Base-by-base conservation (phyloP, 1,140 invertebrate genomes). In the Diorhabda sublineata region DNA sequence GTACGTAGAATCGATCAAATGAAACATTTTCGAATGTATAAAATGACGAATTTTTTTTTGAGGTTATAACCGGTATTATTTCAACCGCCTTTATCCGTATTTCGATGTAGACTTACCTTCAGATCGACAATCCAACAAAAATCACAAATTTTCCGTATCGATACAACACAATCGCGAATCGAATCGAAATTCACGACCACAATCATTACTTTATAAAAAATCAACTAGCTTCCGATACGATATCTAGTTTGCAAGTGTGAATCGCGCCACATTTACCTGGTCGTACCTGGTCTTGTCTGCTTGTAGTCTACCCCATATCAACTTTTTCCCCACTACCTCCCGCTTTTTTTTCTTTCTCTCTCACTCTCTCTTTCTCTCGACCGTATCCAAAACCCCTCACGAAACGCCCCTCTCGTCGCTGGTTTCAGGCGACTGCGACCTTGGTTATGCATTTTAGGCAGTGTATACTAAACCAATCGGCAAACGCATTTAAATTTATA, bases 251-350 rank as follows among this genome's bases (percentile, higher is more conserved):
- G 52, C 64, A 65, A 65, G 64, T 65, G 64, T 42, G n/a, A 52
- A 58, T 56, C 47, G 56, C 47, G 47, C 56, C 47, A 65, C 47
- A 42, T 41, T 8, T 61, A 65, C 64, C 64, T 65, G 64, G 64
- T 65, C 64, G 42, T 65, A 65, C 64, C 64, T 65, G 64, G 64
- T 57, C 64, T 58, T 65, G 64, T 58, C 61, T 62, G 64, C 47
- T 7, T 58, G 8, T 58, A 44, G 64, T 65, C 64, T 65, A 62
- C 44, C 61, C 61, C 61, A 26, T 60, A 26, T 26, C n/a, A 8
- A 41, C 52, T 64, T 64, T 45, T 26, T 26, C 26, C 26, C 26
- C 11, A 42, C 42, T 42, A 56, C 64, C 47, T 26, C 64, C 42
- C 64, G 47, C n/a, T 41, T n/a, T 43, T 45, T 64, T 11, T 45